Conservation (phyloP, 1,140 invertebrate genomes). For the Pachyrhynchus sulphureomaculatus region DNA sequence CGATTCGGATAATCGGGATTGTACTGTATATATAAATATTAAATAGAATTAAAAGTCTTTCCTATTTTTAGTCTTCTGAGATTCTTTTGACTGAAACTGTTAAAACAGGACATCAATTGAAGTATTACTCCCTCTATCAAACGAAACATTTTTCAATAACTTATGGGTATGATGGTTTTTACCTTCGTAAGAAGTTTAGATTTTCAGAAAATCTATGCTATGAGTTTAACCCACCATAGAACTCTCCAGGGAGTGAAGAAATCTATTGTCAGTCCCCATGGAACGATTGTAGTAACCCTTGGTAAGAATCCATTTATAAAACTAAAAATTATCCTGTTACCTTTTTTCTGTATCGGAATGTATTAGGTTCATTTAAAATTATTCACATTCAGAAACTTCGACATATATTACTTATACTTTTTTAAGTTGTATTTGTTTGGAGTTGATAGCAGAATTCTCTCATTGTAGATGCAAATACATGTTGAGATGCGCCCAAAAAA, state of each 20-base stretch:
- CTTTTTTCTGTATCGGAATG: too few species aligned
- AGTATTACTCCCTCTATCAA: constrained; percentile 39
- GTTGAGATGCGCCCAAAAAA: too few species aligned
- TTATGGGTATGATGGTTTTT: constrained; percentile 53
- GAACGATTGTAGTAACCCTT: constrained; percentile 48
- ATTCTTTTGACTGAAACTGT: constrained; percentile 39
- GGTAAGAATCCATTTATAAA: too few species aligned
- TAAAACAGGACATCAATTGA: constrained; percentile 48
- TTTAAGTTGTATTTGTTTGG: too few species aligned
- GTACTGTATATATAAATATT: too few species aligned
- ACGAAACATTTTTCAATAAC: constrained; percentile 43
- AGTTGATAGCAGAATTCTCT: too few species aligned
- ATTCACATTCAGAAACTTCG: too few species aligned
- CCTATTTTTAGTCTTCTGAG: too few species aligned
- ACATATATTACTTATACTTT: too few species aligned
- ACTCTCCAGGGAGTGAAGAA: constrained; percentile 46
- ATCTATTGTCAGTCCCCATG: constrained; percentile 38
- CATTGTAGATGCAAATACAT: too few species aligned
- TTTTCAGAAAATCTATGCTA: constrained; percentile 35
- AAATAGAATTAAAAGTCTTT: constrained; percentile 20
- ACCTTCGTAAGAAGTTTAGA: constrained; percentile 42
- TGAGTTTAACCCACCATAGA: constrained; percentile 46
- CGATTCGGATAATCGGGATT: too few species aligned
- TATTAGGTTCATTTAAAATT: neutral
- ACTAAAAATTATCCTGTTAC: too few species aligned